A percentile compares a stretch with the other conserved stretches of the same genome.
phyloP scores from a whole-genome alignment of 2,797 vertebrate species.

The Rallus crepitans region DNA sequence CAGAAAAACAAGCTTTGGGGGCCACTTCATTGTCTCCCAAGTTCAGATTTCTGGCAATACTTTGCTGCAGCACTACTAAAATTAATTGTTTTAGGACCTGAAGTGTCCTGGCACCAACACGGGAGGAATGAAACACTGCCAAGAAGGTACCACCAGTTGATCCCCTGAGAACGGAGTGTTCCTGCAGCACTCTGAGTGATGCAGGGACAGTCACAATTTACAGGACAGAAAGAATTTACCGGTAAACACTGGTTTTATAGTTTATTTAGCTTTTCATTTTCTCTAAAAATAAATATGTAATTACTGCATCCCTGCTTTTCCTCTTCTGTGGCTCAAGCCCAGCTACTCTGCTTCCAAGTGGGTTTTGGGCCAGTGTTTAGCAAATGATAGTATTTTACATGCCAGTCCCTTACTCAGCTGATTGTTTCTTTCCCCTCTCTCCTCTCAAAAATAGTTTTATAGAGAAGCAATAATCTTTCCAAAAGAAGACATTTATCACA shows the following conservation, averaged over 20 bases:
- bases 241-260: slow-evolving; percentile 8
- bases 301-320: neutral
- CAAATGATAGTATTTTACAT: slow-evolving; percentile 58
- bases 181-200: neutral
- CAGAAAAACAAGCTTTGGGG: neutral
- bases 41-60: neutral
- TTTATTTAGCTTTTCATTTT: slow-evolving; percentile 50
- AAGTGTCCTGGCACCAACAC: neutral
- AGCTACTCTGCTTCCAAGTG: slow-evolving; percentile 25
- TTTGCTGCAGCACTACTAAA: slow-evolving; percentile 1
- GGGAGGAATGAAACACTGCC: neutral
- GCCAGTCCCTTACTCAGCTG: slow-evolving; percentile 48
- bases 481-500: slow-evolving; percentile 44
- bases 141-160: neutral
- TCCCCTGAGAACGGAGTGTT: slow-evolving; percentile 20
- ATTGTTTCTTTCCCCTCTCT: slow-evolving; percentile 1
- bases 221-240: neutral
- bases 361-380: neutral
- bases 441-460: slow-evolving; percentile 21
- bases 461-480: slow-evolving; percentile 47
- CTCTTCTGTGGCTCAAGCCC: neutral
- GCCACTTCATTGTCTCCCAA: neutral
- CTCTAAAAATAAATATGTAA: slow-evolving; percentile 30
- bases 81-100: slow-evolving; percentile 47
- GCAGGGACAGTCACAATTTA: neutral